A percentile compares a stretch with the other conserved stretches of the same genome.
Conservation (phyloP, 2,113 vertebrate genomes). For the Anthoscopus minutus region DNA sequence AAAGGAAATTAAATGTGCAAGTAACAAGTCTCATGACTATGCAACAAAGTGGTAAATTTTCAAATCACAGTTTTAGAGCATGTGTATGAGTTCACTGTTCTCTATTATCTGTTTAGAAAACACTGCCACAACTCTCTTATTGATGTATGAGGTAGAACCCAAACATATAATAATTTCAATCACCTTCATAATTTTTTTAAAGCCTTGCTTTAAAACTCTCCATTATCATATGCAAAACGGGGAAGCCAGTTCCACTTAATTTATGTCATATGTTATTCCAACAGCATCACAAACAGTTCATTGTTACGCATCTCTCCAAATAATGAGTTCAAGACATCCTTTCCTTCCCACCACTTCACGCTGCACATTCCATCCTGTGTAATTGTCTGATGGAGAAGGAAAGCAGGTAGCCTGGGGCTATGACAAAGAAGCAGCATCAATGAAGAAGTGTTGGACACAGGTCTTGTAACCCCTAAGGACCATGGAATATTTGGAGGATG, state of each 20-base stretch:
- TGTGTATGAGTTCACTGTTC: background rate
- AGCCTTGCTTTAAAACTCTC: conserved; percentile 1
- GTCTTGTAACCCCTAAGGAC: background rate
- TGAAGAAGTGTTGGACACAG: background rate
- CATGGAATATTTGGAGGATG: background rate
- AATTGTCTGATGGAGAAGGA: background rate
- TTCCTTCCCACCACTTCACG: background rate
- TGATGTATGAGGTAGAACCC: conserved; percentile 45
- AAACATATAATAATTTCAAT: conserved; percentile 61
- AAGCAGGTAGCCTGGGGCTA: background rate
- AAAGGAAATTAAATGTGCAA: conserved; percentile 16
- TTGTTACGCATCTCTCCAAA: conserved; percentile 12
- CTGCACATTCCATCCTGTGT: background rate
- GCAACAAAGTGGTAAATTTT: conserved; percentile 48
- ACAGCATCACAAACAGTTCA: conserved; percentile 26
- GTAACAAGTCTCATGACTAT: conserved; percentile 13
- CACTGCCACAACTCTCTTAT: conserved; percentile 29
- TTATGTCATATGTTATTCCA: conserved; percentile 21
- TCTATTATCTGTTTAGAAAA: conserved; percentile 54
- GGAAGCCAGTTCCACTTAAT: conserved; percentile 35
- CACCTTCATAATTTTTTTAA: conserved; percentile 32
- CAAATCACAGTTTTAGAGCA: background rate
- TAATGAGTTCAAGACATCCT: conserved; percentile 1
- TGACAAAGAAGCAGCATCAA: background rate
- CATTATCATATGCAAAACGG: conserved; percentile 13